These are phyloP conservation scores for Enteromius unitaeniatus DNA, from an alignment of 2,797 vertebrate species.

Conservation along the genomic window DNA sequence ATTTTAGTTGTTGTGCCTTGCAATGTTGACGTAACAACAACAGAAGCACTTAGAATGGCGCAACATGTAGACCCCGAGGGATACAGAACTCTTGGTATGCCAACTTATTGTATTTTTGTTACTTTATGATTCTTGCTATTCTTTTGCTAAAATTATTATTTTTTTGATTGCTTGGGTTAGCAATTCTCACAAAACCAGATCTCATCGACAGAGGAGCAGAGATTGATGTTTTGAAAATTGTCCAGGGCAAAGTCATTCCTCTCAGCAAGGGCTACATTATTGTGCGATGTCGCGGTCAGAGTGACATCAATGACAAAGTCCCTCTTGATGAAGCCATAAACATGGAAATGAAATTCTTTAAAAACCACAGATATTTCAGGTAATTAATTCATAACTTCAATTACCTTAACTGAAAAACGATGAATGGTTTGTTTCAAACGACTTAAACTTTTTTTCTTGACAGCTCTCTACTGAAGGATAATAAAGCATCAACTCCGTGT, in stretches of 20 bases:
- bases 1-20: constrained; percentile 83
- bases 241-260: constrained; percentile 67
- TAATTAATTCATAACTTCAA: too few species aligned
- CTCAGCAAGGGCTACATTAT: constrained; percentile 82
- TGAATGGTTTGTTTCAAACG: too few species aligned
- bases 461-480: too few species aligned
- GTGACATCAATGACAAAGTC: constrained; percentile 70
- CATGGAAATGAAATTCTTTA: too few species aligned
- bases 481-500: too few species aligned
- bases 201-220: constrained; percentile 79
- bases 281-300: constrained; percentile 80
- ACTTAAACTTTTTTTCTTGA: too few species aligned
- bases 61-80: constrained; percentile 80
- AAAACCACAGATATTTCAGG: too few species aligned
- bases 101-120: constrained; percentile 7
- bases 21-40: constrained; percentile 86
- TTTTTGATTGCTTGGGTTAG: constrained; percentile 55
- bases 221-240: constrained; percentile 63
- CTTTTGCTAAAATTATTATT: too few species aligned
- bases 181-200: constrained; percentile 82
- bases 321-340: too few species aligned
- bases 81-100: constrained; percentile 81
- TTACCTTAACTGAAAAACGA: too few species aligned
- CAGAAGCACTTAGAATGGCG: constrained; percentile 86
- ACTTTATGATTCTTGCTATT: not conserved